These are phyloP conservation scores for Grapholita molesta DNA, from an alignment of 1,140 invertebrate genomes.

Conservation along the genomic window DNA sequence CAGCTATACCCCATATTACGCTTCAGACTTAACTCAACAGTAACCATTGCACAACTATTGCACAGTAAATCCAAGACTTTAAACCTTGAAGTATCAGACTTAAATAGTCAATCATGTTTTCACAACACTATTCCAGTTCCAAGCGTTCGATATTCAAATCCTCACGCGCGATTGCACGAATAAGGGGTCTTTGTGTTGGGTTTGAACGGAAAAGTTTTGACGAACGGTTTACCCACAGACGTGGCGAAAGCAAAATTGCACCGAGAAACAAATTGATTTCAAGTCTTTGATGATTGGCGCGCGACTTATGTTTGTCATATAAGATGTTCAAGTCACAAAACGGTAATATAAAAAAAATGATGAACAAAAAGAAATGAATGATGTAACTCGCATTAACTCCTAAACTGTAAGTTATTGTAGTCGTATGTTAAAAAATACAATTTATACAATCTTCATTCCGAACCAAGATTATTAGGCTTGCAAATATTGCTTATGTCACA, in stretches of 20 bases:
- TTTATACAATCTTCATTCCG: too few species aligned
- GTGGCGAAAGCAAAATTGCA: neutral
- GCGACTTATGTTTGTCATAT: neutral
- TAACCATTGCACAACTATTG: too few species aligned
- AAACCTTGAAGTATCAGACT: neutral
- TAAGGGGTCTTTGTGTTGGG: neutral
- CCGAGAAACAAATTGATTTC: neutral
- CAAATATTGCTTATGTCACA: too few species aligned
- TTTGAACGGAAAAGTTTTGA: neutral
- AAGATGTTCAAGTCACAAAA: neutral
- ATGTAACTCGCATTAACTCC: too few species aligned
- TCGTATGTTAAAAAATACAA: too few species aligned
- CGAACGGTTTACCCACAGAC: neutral
- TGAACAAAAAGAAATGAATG: too few species aligned
- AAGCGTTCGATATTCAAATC: slow-evolving; percentile 11
- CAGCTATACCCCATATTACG: too few species aligned
- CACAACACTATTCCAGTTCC: neutral
- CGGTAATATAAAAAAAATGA: too few species aligned
- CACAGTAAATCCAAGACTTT: too few species aligned
- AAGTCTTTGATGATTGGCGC: neutral
- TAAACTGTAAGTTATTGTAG: too few species aligned
- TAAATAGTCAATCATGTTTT: neutral
- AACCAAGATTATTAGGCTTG: too few species aligned
- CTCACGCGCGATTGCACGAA: slow-evolving; percentile 8
- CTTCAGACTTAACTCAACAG: too few species aligned